Evolutionary conservation across 2,888 invertebrate genomes (phyloP), one percentile per base, ranked within the genome.

Genomic region (Graphium colonna): DNA sequence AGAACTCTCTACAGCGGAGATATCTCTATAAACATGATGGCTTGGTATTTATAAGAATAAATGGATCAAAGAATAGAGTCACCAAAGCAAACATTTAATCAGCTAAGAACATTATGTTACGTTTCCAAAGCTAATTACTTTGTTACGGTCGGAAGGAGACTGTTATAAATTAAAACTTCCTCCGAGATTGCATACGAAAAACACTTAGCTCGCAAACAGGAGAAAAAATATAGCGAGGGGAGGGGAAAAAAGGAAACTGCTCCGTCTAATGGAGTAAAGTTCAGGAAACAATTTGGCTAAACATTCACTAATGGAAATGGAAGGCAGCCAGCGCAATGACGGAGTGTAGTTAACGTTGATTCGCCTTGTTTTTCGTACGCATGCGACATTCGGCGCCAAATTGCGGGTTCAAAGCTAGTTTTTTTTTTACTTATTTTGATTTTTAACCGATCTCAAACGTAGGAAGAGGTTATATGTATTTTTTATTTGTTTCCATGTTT

Each of bases 281-380:
- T 88, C 69, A 76, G 80, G 83, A 82, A 87, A 86, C 86, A 85
- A 84, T 88, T 87, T 82, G 77, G 84, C 83, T 88, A 87, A 89
- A 87, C 81, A 88, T 84, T 77, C 76, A 69, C 85, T 89, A 88
- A 89, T 89, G 88, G 88, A 86, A 83, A 86, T 88, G 87, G 87
- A 87, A 84, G 75, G 72, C 66, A 75, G 88, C 87, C 87, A 88
- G 83, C 62, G 60, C 51, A 50, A 21, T 50, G 51, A 49, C 51
- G 55, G 46, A 64, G 60, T 61, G 65, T 62, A 63, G 67, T 65
- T 67, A 71, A 70, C 67, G 65, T 66, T 59, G 66, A 71, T 69
- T 74, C 72, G 60, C 69, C 36, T 79, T 79, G 79, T 82, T 84
- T 85, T 81, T 79, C 73, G 71, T 73, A 81, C 75, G 71, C 73